These are phyloP conservation scores for Caenorhabditis auriculariae DNA, from an alignment of 2,888 invertebrate genomes.

Conservation along the genomic window DNA sequence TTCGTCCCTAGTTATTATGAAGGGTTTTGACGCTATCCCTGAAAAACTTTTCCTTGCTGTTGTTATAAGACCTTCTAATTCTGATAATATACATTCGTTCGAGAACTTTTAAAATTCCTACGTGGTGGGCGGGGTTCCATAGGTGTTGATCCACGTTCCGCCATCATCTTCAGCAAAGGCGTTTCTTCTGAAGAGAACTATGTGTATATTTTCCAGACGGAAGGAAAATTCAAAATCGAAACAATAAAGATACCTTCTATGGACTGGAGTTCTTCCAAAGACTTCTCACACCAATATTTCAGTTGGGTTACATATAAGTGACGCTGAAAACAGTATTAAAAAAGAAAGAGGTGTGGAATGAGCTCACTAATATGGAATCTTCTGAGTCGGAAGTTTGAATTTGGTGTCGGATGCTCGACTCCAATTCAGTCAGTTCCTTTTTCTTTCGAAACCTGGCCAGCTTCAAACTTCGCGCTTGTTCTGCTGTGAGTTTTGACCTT, in stretches of 20 bases:
- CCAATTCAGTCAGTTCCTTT: conserved; percentile 16
- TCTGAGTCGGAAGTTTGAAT: conserved; percentile 21
- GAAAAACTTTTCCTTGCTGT: too few relatives aligned
- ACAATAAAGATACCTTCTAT: conserved; percentile 47
- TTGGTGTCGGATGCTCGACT: conserved; percentile 9
- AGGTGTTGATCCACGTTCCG: conserved; percentile 9
- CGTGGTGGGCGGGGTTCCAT: not conserved
- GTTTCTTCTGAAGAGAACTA: conserved; percentile 32
- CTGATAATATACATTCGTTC: too few relatives aligned
- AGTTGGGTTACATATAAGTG: conserved; percentile 44
- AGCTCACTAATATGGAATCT: conserved; percentile 14
- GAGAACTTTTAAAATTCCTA: too few relatives aligned
- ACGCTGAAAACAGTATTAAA: conserved; percentile 22
- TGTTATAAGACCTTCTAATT: too few relatives aligned
- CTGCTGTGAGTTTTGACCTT: conserved; percentile 1
- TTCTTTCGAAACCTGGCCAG: conserved; percentile 20
- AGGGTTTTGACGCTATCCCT: too few relatives aligned
- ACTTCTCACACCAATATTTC: conserved; percentile 41
- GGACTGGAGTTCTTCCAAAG: conserved; percentile 42
- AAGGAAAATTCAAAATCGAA: too few relatives aligned
- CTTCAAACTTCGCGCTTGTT: conserved; percentile 21
- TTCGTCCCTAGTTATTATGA: conserved; percentile 85
- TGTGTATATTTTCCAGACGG: too few relatives aligned
- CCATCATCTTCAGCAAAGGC: conserved; percentile 36
- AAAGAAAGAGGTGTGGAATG: not conserved